Evolutionary conservation across 1,140 invertebrate species (phyloP), one percentile per base, ranked within the genome.

Genomic region (Leucophenga varia): DNA sequence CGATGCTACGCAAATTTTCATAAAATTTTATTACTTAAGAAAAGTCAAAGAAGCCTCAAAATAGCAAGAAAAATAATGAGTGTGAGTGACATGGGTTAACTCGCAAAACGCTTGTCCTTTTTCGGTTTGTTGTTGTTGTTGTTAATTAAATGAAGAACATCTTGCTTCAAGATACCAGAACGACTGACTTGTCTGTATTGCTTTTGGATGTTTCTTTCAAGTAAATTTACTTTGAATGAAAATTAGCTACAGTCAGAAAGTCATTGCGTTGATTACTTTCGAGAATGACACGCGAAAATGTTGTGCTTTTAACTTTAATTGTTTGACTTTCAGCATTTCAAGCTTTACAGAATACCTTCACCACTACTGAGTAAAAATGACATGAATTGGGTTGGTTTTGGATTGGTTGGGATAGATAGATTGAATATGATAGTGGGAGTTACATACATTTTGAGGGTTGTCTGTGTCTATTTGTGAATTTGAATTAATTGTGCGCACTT

Each of bases 201-300:
- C n/a, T n/a, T 36, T 36, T 12, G 10, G 7, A 36, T 36, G 34
- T 8, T 13, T 36, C 14, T 12, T n/a, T 36, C 6, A n/a, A n/a
- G 8, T 36, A 6, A 12, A 6, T 36, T 13, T 12, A 36, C 6
- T 12, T 6, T 36, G 8, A 13, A 17, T 17, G 49, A 40, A 67
- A 68, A 68, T 68, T 68, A 68, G 64, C 64, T 55, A 68, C 64
- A 68, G 59, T 67, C 59, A 63, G n/a, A 67, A 67, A 67, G 63
- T 67, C 63, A 67, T 67, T 61, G 63, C 64, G 63, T 67, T 67
- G 63, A 67, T 67, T 67, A 67, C 63, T 55, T 67, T 67, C 57
- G 38, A 67, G 67, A 67, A 67, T 67, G 63, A 67, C 63, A 59
- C 63, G 52, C 47, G 43, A 48, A 57, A 67, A 67, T 67, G 61